Conservation (phyloP, 2,113 vertebrate genomes). For the Lathamus discolor region DNA sequence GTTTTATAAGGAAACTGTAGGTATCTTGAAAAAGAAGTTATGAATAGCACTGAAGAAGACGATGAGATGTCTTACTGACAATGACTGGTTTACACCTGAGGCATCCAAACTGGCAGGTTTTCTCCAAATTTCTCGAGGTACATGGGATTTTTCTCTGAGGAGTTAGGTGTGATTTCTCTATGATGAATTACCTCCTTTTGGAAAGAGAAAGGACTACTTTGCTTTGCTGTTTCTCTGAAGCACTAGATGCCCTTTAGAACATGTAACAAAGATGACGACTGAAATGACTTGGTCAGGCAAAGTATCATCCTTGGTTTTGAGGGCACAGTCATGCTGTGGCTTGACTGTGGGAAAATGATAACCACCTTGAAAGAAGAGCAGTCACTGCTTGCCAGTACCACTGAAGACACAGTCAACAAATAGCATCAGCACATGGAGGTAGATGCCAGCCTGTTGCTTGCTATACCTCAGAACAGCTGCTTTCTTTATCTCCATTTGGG, state of each 20-base stretch:
- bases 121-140: neutral
- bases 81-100: neutral
- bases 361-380: neutral
- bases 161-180: neutral
- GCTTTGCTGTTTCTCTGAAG: neutral
- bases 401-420: neutral
- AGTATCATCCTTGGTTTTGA: neutral
- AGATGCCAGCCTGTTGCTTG: neutral
- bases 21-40: neutral
- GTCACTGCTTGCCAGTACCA: neutral
- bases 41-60: neutral
- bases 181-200: neutral
- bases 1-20: neutral
- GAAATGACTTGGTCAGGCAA: neutral
- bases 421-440: neutral
- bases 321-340: neutral
- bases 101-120: neutral
- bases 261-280: neutral
- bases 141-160: neutral
- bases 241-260: neutral
- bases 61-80: neutral
- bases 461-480: neutral
- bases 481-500: neutral
- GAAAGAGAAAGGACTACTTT: neutral
- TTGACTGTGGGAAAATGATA: neutral